Evolutionary conservation across 1,140 invertebrate species (phyloP), one percentile per base, ranked within the genome.

Genomic region (Aporrectodea caliginosa): DNA sequence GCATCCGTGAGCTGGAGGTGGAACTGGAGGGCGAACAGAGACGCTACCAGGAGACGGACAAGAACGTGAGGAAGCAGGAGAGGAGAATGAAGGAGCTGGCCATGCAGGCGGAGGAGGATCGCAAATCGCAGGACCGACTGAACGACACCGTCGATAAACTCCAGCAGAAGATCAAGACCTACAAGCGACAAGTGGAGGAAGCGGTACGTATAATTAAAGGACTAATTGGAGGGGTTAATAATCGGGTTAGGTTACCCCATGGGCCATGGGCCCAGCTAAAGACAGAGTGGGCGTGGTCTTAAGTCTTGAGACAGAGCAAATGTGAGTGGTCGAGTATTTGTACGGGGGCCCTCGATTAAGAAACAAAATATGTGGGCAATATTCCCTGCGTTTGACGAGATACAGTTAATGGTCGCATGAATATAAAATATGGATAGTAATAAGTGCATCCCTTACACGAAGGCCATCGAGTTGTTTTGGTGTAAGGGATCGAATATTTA

Each of bases 111-210:
- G 96, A 98, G 85, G 96, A 98, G 88, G 96, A 98, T 90, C 93
- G 94, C 88, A 98, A 98, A 92, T 97, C 97, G 91, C 95, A 97
- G 90, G 95, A 98, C 88, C 93, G 95, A 86, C 95, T 98, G 92
- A 95, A 98, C 90, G 97, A 98, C 90, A 92, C 98, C 82, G 95
- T 98, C 83, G 97, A 99, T 91, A 98, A 98, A 92, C 92, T 99
- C 77, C 96, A 98, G 91, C 94, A 96, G 90, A 99, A 99, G 92
- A 97, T 98, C 91, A 98, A 98, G 92, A 96, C 94, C 82, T 98
- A 98, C 93, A 98, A 98, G 93, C 94, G 96, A 90, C 97, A 98
- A 92, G 97, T 98, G 86, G 97, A 98, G 88, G 97, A 98, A 89
- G 96, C 97, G 83, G 91, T 92, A 88, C 89, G 90, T 86, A 33